phyloP scores from a whole-genome alignment of 2,113 vertebrate species.

The Zosterops borbonicus region DNA sequence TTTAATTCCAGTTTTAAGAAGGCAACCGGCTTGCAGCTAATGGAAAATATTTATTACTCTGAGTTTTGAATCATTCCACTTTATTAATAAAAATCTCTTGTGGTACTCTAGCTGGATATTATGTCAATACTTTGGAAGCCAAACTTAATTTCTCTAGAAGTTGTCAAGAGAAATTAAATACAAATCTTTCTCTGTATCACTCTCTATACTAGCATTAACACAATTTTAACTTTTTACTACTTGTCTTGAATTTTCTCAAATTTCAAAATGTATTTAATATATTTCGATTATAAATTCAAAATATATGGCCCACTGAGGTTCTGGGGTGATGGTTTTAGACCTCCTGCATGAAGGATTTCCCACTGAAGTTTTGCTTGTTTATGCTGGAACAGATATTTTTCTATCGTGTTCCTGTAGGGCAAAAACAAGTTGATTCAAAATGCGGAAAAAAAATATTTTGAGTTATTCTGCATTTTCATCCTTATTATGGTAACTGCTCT shows the following conservation, averaged over 20 bases:
- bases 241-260: not conserved
- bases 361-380: not conserved
- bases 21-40: not conserved
- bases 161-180: not conserved
- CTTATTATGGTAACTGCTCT: not conserved
- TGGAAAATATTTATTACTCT: not conserved
- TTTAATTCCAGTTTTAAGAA: not conserved
- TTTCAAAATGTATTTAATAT: not conserved
- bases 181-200: not conserved
- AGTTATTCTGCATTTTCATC: not conserved
- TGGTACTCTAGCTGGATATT: not conserved
- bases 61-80: conserved; percentile 9
- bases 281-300: not conserved
- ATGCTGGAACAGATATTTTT: not conserved
- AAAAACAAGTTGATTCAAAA: not conserved
- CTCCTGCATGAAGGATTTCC: not conserved
- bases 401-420: not conserved
- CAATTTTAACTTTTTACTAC: not conserved
- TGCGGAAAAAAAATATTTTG: not conserved
- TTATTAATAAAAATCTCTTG: conserved; percentile 32
- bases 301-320: not conserved
- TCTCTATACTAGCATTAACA: not conserved
- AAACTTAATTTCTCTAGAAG: not conserved
- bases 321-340: not conserved
- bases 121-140: not conserved